Conservation (phyloP, 2,797 vertebrate species). For the Eospalax fontanierii region DNA sequence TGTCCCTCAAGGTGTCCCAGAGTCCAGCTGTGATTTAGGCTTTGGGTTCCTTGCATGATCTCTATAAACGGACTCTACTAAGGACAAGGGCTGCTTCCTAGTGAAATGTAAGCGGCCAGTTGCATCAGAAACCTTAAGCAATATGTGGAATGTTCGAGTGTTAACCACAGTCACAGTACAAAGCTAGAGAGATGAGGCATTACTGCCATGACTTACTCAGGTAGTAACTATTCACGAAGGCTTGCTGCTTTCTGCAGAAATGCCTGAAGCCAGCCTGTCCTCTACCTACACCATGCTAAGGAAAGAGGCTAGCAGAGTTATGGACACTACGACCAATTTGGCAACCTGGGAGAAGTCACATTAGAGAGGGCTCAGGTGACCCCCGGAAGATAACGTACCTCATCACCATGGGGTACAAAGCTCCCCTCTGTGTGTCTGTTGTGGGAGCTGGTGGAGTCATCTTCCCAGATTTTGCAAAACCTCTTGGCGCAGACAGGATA, state of each 20-base stretch:
- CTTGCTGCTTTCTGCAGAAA: neutral
- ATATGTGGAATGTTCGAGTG: neutral
- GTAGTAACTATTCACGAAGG: neutral
- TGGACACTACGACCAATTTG: neutral
- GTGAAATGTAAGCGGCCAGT: neutral
- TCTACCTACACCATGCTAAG: neutral
- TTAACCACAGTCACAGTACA: neutral
- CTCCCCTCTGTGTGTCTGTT: neutral
- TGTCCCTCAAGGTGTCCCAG: neutral
- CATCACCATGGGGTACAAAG: neutral
- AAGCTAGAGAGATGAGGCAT: neutral
- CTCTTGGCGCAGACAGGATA: neutral
- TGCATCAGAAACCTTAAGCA: neutral
- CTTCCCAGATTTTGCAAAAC: neutral
- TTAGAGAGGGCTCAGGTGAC: neutral
- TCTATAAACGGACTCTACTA: neutral
- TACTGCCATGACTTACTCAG: no score
- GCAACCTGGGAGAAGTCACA: neutral
- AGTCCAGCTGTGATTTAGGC: neutral
- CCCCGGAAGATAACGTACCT: accelerated
- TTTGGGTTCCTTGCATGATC: neutral
- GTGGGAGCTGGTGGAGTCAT: neutral
- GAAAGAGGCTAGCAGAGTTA: neutral
- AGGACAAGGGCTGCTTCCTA: neutral
- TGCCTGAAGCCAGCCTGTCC: neutral